Evolutionary conservation across 2,113 vertebrate genomes (phyloP), one percentile per base, ranked within the genome.

Genomic region (Amphiprion percula): DNA sequence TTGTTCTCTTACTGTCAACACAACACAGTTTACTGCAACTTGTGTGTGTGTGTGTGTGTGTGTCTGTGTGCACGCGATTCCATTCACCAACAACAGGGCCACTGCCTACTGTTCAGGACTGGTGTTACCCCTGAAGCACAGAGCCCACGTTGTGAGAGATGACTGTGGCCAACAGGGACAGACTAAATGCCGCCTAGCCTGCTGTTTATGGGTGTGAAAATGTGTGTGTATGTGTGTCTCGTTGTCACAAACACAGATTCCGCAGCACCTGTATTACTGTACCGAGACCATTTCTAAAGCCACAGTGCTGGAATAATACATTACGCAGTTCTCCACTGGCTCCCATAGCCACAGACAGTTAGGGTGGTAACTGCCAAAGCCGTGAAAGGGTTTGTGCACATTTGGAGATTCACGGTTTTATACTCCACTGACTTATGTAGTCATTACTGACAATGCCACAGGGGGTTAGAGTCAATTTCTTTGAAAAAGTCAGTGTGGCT

Each of bases 141-240:
- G 49, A 62, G 33, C 46, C 54, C 1, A 2, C 67, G 64, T 70
- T 70, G 59, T 68, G 50, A 81, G 61, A 64, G 54, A 61, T 67
- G 62, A 66, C 16, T 59, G 17, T 65, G 54, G 58, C 58, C 68
- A 74, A 49, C 58, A 68, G 33, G 44, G 78, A 86, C 64, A 54
- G 19, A 76, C 59, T 74, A 71, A 87, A 89, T 83, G 69, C 80
- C 87, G 80, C 58, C 75, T 74, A 59, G 44, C 24, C 47, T 54
- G 49, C 79, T 79, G 65, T 75, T 66, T 63, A 80, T 50, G n/a
- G 33, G 77, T 81, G 70, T 60, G 71, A 64, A 68, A 41, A 49
- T 30, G 5, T 68, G 23, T 49, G 70, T 61, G n/a, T 46, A 21
- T 21, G 41, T 16, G 19, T 4, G 16, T 53, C 55, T 28, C 8